Conservation (phyloP, 2,797 vertebrate genomes). For the Nannoperca australis region DNA sequence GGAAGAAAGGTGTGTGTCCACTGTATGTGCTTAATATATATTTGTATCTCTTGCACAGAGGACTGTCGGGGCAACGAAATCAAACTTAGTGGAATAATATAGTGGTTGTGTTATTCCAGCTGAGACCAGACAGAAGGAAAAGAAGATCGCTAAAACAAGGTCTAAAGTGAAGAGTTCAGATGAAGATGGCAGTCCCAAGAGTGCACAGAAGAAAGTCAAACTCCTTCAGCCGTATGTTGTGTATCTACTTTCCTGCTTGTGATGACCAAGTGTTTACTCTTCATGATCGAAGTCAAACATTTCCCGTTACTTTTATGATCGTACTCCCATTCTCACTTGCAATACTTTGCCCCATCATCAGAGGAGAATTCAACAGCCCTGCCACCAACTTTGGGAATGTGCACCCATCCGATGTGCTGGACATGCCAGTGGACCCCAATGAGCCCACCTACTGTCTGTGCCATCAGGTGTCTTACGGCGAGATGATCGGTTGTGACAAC, state of each 20-base stretch:
- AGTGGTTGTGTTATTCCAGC: conserved; percentile 60
- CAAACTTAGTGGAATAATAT: neutral
- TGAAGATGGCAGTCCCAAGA: conserved; percentile 93
- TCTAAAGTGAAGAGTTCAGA: conserved; percentile 97
- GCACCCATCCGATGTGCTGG: conserved; percentile 97
- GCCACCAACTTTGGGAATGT: conserved; percentile 94
- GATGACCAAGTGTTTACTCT: conserved; percentile 5
- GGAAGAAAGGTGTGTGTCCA: conserved; percentile 91
- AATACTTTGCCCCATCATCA: conserved; percentile 67
- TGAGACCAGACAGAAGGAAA: conserved; percentile 94
- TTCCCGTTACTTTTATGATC: neutral
- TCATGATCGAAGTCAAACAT: neutral
- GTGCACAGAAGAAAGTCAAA: conserved; percentile 94
- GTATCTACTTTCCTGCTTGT: neutral
- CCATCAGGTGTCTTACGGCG: conserved; percentile 98
- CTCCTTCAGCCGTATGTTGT: conserved; percentile 84
- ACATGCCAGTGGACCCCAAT: conserved; percentile 99
- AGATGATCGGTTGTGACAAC: conserved; percentile 99
- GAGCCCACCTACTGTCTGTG: conserved; percentile 99
- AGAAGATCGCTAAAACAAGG: conserved; percentile 92
- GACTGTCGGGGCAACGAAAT: neutral
- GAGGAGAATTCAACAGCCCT: conserved; percentile 93
- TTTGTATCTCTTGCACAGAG: neutral
- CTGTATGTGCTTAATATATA: neutral
- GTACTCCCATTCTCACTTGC: neutral